phyloP scores from a whole-genome alignment of 2,797 vertebrate species.

The Echeneis naucrates region DNA sequence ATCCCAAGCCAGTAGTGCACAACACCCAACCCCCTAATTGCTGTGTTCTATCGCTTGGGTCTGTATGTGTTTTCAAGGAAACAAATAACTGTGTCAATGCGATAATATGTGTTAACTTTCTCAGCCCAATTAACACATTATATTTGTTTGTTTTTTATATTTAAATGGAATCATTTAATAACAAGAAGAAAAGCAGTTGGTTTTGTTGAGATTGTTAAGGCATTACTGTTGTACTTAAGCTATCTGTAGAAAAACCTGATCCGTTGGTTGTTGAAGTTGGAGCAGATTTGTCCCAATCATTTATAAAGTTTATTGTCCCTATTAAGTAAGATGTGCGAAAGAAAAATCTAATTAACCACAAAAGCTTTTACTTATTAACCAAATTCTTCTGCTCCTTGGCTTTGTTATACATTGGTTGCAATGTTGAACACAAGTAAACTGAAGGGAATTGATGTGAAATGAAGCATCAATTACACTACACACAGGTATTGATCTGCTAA shows the following conservation, averaged over 20 bases:
- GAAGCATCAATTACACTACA: constrained; percentile 21
- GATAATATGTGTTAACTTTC: too few species aligned
- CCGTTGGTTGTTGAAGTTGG: constrained; percentile 4
- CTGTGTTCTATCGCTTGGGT: too few species aligned
- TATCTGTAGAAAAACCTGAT: constrained; percentile 8
- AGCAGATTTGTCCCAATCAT: background rate
- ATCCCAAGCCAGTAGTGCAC: too few species aligned
- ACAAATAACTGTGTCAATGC: too few species aligned
- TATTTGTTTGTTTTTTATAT: background rate
- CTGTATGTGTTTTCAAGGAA: too few species aligned
- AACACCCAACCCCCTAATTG: too few species aligned
- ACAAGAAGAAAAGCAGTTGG: background rate
- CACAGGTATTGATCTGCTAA: background rate
- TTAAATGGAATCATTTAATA: background rate
- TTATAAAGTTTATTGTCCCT: background rate
- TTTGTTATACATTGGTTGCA: constrained; percentile 3
- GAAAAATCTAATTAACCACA: background rate
- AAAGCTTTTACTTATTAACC: constrained; percentile 1
- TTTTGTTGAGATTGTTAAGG: background rate
- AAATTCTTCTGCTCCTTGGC: background rate
- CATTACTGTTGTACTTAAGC: background rate
- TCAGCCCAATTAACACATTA: too few species aligned
- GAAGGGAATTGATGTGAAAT: background rate
- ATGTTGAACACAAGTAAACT: background rate
- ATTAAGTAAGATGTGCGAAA: background rate